Base-by-base conservation (phyloP, 1,140 invertebrate genomes). In the Drosophila bocki region DNA sequence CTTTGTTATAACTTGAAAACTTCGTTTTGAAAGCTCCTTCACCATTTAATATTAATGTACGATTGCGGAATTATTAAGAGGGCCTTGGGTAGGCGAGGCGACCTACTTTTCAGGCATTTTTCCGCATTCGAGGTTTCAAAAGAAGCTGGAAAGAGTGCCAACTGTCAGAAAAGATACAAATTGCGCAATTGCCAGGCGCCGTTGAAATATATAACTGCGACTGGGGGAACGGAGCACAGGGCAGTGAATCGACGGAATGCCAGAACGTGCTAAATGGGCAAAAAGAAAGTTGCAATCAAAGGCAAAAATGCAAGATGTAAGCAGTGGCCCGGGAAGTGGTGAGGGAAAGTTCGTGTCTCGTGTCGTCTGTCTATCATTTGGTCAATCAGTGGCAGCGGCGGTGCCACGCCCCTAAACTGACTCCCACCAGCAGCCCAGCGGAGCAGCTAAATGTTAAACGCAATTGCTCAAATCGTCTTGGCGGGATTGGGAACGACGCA, bases 341-440 rank as follows among this genome's bases (percentile, higher is more conserved):
- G 7, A 7, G 33, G 22, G 39, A 17, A 45, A 58, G 58, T 54
- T 57, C 51, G 58, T 57, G 60, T 53, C 79, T 69, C 42, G 56
- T 76, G 77, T 69, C 56, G 75, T 39, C 77, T 87, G 83, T 80
- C 83, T 80, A 87, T 88, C 83, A 82, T 87, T 87, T 87, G 84
- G 84, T 83, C 84, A 88, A 84, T 80, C 83, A 87, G 84, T 74
- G 67, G 63, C 83, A 58, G 15, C 2, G 33, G 53, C 19, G 15
- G 17, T 19, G 69, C 75, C 70, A 75, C 48, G 54, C 82, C 75
- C 33, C 17, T 35, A 19, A 32, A 58, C 19, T 37, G 32, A 58
- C 19, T 32, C 29, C 32, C 26, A 11, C 48, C 33, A 39, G 51
- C 58, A 78, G 64, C 45, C 60, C 60, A 69, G 63, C 41, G 53